Conservation (phyloP, 92 coral and sea anemone genomes). For the Palythoa caribaeorum region DNA sequence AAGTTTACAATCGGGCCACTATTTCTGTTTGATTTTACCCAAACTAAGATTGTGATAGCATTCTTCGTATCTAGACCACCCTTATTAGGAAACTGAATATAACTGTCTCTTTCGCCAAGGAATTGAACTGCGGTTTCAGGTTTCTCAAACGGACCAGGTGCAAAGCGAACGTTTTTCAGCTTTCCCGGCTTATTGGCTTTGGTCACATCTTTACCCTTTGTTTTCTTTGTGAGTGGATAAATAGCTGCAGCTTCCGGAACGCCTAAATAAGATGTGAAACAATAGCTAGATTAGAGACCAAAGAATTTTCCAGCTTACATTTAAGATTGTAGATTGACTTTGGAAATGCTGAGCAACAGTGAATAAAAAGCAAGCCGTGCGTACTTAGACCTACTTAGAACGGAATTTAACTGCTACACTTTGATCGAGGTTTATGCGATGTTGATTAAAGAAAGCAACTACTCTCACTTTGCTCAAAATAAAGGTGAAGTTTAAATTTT, state of each 20-base stretch:
- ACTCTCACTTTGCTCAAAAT: too few species aligned
- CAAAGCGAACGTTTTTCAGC: conserved; percentile 78
- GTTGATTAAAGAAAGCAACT: too few species aligned
- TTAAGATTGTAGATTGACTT: background rate
- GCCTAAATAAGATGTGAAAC: background rate
- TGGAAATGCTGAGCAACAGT: too few species aligned
- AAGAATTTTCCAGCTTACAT: background rate
- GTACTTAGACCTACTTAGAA: too few species aligned
- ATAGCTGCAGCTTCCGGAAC: conserved; percentile 29
- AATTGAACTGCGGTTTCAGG: conserved; percentile 82
- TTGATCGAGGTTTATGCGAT: too few species aligned
- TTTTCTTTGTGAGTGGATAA: conserved; percentile 23
- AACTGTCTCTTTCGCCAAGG: conserved; percentile 83
- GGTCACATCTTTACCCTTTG: conserved; percentile 25
- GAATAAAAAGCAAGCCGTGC: too few species aligned
- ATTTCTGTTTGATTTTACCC: conserved; percentile 78
- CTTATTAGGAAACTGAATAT: conserved; percentile 75
- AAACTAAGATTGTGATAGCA: conserved; percentile 82
- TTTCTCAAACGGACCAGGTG: conserved; percentile 73
- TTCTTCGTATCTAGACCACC: conserved; percentile 77
- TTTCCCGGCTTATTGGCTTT: conserved; percentile 73
- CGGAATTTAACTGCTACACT: too few species aligned
- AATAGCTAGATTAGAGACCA: background rate
- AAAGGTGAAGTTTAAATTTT: too few species aligned
- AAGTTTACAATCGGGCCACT: conserved; percentile 84